A percentile compares a stretch with the other conserved stretches of the same genome.
Evolutionary conservation across 2,113 vertebrate species (phyloP).

Genomic region (Siphamia tubifer): DNA sequence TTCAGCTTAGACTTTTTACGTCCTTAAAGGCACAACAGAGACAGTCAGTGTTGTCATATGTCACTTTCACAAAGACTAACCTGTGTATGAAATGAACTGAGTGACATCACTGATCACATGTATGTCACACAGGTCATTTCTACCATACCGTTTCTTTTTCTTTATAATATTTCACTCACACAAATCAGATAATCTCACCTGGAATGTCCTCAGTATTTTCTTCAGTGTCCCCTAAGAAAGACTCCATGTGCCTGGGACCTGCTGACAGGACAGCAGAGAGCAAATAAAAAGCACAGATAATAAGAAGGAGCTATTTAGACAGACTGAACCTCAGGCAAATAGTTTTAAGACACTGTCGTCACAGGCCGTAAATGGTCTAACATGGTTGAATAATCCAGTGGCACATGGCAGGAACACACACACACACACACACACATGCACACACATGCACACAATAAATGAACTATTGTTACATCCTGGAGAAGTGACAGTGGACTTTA

Average conservation of each 20-base stretch:
- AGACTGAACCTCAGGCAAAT: background rate
- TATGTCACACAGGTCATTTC: background rate
- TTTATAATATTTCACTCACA: background rate
- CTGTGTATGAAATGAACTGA: no score
- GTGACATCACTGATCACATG: no score
- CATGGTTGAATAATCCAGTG: background rate
- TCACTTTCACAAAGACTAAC: no score
- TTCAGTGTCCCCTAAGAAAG: conserved; percentile 81
- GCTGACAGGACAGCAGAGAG: background rate
- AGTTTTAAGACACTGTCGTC: background rate
- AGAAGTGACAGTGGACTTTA: conserved; percentile 9
- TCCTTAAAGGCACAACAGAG: conserved; percentile 71
- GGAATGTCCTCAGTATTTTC: conserved; percentile 82
- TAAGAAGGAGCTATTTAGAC: background rate
- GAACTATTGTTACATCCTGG: background rate
- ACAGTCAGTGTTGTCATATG: no score
- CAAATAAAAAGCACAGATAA: background rate
- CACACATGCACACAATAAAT: no score
- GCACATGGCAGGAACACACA: background rate
- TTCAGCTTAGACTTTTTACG: conserved; percentile 89
- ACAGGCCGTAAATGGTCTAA: background rate
- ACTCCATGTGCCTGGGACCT: conserved; percentile 79
- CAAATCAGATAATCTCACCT: conserved; percentile 77
- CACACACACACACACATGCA: no score
- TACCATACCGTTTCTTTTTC: background rate